Percentiles rank a stretch among this genome's conserved stretches.
These are phyloP conservation scores for Mustela nigripes DNA, from an alignment of 2,113 vertebrate species.

Conservation along the genomic window DNA sequence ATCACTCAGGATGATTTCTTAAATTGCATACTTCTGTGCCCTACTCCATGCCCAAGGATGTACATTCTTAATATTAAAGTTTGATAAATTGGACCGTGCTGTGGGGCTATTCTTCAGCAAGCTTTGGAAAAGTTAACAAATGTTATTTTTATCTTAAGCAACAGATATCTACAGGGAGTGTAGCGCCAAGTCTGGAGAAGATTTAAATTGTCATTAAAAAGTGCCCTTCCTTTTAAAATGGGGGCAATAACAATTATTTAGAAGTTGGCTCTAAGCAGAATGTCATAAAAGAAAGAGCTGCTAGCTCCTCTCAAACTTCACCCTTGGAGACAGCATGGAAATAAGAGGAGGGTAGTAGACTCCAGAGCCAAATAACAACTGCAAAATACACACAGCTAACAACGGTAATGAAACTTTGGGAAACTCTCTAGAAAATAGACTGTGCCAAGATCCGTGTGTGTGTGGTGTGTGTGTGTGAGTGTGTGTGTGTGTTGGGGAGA, in stretches of 20 bases:
- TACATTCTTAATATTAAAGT: slow-evolving; percentile 63
- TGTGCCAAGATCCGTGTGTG: neutral
- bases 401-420: neutral
- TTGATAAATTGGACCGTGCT: neutral
- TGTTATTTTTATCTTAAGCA: neutral
- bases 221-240: neutral
- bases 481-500: too few relatives aligned
- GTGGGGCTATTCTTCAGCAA: neutral
- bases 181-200: neutral
- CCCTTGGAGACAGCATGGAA: neutral
- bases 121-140: neutral
- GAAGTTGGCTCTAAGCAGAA: neutral
- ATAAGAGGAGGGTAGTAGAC: neutral
- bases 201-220: neutral
- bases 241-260: neutral
- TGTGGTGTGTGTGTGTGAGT: neutral
- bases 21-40: neutral
- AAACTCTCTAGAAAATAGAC: neutral
- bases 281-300: neutral
- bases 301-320: neutral
- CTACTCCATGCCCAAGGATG: neutral
- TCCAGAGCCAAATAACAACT: neutral
- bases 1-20: neutral
- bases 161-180: neutral
- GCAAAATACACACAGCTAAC: neutral